These are phyloP conservation scores for Drosophila kuntzei DNA, from an alignment of 2,888 invertebrate genomes.

Conservation along the genomic window DNA sequence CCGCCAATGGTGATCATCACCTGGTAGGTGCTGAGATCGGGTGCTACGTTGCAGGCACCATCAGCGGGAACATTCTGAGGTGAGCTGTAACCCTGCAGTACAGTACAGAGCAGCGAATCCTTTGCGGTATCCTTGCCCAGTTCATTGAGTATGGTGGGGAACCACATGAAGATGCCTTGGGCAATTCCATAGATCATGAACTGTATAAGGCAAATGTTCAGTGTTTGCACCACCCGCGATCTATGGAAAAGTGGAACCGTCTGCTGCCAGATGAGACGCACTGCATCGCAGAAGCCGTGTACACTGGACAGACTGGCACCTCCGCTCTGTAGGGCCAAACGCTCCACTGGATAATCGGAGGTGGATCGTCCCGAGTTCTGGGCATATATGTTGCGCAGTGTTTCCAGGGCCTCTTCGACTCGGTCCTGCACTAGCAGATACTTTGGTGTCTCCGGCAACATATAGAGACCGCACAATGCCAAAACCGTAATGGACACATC, in stretches of 20 bases:
- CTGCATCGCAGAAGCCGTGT: constrained; percentile 73
- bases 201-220: constrained; percentile 80
- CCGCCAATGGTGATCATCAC: constrained; percentile 89
- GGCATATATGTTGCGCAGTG: constrained; percentile 88
- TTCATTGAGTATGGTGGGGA: constrained; percentile 83
- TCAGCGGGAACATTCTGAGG: background rate
- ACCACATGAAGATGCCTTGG: constrained; percentile 85
- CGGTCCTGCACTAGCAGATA: constrained; percentile 89
- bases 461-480: constrained; percentile 87
- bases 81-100: constrained; percentile 51
- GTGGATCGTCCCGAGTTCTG: constrained; percentile 85
- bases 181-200: constrained; percentile 80
- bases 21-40: constrained; percentile 88
- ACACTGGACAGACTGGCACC: constrained; percentile 80
- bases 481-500: constrained; percentile 89
- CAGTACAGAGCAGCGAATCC: constrained; percentile 81
- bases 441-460: constrained; percentile 92
- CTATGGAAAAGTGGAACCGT: constrained; percentile 81
- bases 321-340: constrained; percentile 63
- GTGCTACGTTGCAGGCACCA: constrained; percentile 86
- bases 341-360: constrained; percentile 86
- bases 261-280: constrained; percentile 82
- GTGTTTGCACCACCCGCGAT: constrained; percentile 73
- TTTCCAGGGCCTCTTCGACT: constrained; percentile 87
- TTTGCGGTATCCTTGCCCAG: constrained; percentile 78